Evolutionary conservation across 2,888 invertebrate genomes (phyloP).

Genomic region (Eurytoma californica): DNA sequence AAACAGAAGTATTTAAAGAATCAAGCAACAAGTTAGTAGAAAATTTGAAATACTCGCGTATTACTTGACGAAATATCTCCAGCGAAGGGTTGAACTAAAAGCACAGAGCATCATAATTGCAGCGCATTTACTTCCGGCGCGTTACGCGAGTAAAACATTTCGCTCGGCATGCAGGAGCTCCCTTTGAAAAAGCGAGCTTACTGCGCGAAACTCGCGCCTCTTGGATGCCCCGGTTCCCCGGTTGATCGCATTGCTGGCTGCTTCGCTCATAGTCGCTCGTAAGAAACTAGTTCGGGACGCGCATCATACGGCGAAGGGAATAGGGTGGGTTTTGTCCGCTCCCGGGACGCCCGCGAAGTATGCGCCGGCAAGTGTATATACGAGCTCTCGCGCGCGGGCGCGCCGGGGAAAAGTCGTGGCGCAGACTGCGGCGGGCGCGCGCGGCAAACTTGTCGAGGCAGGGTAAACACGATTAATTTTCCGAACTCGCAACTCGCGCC

Average conservation of each 20-base stretch:
- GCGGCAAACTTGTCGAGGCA: slow-evolving; percentile 54
- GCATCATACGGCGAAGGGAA: slow-evolving; percentile 32
- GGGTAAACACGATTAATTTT: slow-evolving; percentile 60
- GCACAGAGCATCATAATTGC: no score
- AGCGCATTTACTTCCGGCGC: no score
- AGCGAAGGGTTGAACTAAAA: no score
- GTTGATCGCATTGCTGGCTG: not conserved
- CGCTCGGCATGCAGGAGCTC: no score
- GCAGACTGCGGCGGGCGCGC: not conserved
- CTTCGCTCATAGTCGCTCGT: not conserved
- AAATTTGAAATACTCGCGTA: no score
- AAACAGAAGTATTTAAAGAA: no score
- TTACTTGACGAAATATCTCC: no score
- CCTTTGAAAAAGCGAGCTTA: no score
- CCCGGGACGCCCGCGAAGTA: slow-evolving; percentile 3
- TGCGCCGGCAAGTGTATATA: slow-evolving; percentile 18
- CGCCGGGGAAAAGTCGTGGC: no score
- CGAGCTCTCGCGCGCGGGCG: slow-evolving; percentile 31
- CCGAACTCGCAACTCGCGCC: slow-evolving; percentile 49
- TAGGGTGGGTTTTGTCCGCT: slow-evolving; percentile 17
- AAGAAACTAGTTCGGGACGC: slow-evolving; percentile 33
- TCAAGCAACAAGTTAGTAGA: no score
- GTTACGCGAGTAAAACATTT: no score
- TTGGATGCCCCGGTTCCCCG: not conserved
- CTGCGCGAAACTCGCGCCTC: no score